phyloP scores from a whole-genome alignment of 2,797 vertebrate genomes.

The Ceryle rudis region DNA sequence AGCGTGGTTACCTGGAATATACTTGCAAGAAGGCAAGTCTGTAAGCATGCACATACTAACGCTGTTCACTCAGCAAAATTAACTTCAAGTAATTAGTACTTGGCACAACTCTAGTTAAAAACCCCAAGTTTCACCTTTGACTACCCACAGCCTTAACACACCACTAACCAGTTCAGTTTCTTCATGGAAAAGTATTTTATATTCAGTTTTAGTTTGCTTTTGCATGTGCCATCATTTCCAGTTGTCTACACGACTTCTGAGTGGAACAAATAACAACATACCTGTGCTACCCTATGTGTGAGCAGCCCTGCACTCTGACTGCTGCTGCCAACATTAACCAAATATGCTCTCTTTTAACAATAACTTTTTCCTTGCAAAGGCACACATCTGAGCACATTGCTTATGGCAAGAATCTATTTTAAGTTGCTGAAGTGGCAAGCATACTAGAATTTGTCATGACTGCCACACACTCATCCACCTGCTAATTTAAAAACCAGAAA shows the following conservation, averaged over 20 bases:
- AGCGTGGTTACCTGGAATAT: not conserved
- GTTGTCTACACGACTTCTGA: not conserved
- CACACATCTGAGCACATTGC: not conserved
- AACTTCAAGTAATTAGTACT: conserved; percentile 12
- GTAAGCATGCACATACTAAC: not conserved
- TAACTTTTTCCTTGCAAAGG: not conserved
- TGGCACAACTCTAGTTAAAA: not conserved
- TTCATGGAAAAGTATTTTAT: not conserved
- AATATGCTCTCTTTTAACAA: not conserved
- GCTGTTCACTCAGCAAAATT: not conserved
- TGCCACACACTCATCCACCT: not conserved
- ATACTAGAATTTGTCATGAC: not conserved
- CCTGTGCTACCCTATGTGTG: not conserved
- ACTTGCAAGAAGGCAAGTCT: not conserved
- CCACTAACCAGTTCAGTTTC: not conserved
- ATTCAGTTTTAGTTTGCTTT: not conserved
- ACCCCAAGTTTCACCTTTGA: not conserved
- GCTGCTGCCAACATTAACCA: not conserved
- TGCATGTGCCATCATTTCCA: not conserved
- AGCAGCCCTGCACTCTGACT: not conserved
- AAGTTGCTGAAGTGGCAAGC: conserved; percentile 24
- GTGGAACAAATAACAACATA: not conserved
- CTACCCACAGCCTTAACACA: not conserved
- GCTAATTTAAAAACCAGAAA: not conserved
- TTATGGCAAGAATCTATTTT: conserved; percentile 17